Percentiles rank a stretch among this genome's conserved stretches.
phyloP scores from a whole-genome alignment of 2,797 vertebrate species.

The Potorous gilbertii region DNA sequence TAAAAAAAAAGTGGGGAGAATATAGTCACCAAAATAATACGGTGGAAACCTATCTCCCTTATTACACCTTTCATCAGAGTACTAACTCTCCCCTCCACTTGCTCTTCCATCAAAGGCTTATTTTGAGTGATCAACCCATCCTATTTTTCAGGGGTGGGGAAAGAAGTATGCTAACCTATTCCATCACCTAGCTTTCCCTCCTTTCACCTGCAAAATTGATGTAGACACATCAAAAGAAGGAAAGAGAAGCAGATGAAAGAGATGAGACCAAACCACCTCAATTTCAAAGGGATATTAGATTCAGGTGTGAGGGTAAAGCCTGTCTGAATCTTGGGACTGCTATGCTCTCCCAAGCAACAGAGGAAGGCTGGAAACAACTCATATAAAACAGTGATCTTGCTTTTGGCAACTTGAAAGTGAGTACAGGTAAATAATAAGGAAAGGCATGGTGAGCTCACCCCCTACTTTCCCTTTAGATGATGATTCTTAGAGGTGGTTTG shows the following conservation, averaged over 20 bases:
- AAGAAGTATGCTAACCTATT: neutral
- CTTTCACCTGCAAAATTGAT: neutral
- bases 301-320: neutral
- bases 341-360: neutral
- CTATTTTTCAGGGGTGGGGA: neutral
- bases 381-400: neutral
- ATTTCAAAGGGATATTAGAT: neutral
- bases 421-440: neutral
- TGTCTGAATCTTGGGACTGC: neutral
- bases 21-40: neutral
- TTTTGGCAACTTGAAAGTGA: neutral
- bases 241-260: neutral
- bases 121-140: neutral
- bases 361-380: neutral
- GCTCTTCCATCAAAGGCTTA: neutral
- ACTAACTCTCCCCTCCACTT: neutral
- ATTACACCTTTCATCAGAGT: neutral
- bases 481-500: neutral
- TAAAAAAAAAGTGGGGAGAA: slow-evolving; percentile 15
- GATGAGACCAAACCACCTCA: neutral
- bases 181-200: neutral
- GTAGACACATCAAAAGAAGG: neutral
- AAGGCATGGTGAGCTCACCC: neutral
- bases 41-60: neutral
- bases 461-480: neutral